phyloP scores from a whole-genome alignment of 2,797 vertebrate genomes.

The Halcyon chelicuti region DNA sequence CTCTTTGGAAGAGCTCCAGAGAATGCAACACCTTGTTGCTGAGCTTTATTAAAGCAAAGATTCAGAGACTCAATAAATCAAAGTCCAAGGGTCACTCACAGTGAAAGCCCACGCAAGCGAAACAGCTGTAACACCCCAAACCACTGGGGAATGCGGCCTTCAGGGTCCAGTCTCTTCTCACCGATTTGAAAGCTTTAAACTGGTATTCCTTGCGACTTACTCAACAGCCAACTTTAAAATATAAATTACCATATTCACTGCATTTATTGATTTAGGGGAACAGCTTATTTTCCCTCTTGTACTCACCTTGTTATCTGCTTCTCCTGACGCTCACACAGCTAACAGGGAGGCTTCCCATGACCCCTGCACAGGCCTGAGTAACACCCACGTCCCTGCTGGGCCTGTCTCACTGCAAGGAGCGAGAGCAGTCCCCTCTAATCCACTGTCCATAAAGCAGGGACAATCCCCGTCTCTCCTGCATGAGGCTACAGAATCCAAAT shows the following conservation, averaged over 20 bases:
- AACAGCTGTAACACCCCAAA: background rate
- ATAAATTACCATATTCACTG: background rate
- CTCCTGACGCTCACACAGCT: background rate
- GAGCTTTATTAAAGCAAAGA: background rate
- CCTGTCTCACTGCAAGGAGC: background rate
- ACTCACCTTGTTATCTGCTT: background rate
- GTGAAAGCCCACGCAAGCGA: background rate
- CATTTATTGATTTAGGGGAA: background rate
- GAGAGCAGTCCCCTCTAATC: background rate
- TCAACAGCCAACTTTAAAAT: background rate
- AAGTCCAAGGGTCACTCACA: background rate
- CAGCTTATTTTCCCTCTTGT: background rate
- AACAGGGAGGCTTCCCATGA: background rate
- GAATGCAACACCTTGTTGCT: rapidly evolving
- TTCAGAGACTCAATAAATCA: background rate
- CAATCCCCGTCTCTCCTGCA: rapidly evolving
- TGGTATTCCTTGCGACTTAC: background rate
- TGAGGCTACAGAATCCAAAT: background rate
- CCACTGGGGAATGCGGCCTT: background rate
- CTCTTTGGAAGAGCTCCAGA: background rate
- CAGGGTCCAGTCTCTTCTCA: background rate
- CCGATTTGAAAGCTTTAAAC: background rate
- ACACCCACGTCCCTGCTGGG: rapidly evolving
- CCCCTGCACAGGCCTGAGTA: background rate
- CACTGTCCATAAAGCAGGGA: background rate